Conservation (phyloP, 2,113 vertebrate species). For the Tupaia chinensis region DNA sequence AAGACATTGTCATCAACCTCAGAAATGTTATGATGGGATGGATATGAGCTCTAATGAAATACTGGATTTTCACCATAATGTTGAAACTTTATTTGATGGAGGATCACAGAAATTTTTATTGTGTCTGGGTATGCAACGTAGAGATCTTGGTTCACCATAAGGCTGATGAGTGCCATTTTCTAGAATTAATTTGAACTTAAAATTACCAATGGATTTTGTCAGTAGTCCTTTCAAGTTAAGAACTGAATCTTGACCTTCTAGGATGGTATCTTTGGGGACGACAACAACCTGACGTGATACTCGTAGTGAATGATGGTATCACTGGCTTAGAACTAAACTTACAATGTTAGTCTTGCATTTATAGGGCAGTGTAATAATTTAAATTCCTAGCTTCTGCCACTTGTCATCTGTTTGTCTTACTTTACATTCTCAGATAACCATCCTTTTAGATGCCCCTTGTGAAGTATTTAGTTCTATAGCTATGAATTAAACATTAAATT, state of each 20-base stretch:
- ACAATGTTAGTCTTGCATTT: neutral
- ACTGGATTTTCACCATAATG: neutral
- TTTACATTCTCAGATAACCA: neutral
- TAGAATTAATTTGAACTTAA: slow-evolving; percentile 15
- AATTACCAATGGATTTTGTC: neutral
- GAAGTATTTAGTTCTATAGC: neutral
- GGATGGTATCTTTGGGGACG: neutral
- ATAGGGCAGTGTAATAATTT: neutral
- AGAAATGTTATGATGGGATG: neutral
- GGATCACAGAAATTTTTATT: neutral
- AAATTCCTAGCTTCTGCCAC: neutral
- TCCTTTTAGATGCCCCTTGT: neutral
- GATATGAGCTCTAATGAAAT: neutral
- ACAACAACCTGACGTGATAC: neutral
- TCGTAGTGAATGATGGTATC: neutral
- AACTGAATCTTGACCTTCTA: neutral
- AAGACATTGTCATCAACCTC: neutral
- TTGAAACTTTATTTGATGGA: neutral
- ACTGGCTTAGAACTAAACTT: neutral
- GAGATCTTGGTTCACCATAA: neutral
- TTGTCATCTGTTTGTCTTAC: neutral
- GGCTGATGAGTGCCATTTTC: neutral
- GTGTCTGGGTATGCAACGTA: neutral
- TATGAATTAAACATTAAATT: slow-evolving; percentile 52
- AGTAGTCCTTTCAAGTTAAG: slow-evolving; percentile 39